Conservation (phyloP, 2,113 vertebrate genomes). For the Columba livia region DNA sequence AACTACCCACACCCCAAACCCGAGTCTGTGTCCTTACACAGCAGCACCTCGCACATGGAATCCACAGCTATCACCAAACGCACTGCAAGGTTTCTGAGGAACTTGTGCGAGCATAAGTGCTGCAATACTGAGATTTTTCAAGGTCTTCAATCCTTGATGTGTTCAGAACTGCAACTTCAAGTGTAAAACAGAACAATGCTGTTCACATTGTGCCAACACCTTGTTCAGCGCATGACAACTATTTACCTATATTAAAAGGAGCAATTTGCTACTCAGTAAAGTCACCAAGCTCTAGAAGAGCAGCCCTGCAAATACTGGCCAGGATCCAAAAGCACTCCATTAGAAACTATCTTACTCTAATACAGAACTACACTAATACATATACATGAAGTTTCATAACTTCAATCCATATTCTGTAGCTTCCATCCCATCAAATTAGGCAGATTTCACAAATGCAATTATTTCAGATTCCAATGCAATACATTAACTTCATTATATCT, state of each 20-base stretch:
- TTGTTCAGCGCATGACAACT: constrained; percentile 50
- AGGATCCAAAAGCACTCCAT: constrained; percentile 52
- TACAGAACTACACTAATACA: not conserved
- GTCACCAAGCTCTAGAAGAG: constrained; percentile 62
- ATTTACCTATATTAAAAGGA: constrained; percentile 69
- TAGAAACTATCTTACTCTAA: not conserved
- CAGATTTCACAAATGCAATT: not conserved
- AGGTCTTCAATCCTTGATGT: not conserved
- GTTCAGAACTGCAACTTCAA: not conserved
- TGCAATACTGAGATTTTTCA: not conserved
- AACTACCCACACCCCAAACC: not conserved
- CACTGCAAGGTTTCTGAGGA: not conserved
- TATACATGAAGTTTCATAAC: not conserved
- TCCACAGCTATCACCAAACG: not conserved
- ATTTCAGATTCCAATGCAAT: not conserved
- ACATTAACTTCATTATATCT: not conserved
- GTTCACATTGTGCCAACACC: constrained; percentile 9
- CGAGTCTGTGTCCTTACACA: not conserved
- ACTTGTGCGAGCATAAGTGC: not conserved
- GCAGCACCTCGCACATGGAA: not conserved
- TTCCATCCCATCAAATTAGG: not conserved
- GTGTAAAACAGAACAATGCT: not conserved
- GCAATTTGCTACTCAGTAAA: constrained; percentile 65
- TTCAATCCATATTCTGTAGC: not conserved
- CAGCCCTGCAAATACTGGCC: constrained; percentile 57